These are phyloP conservation scores for Peromyscus aztecus DNA, from an alignment of 2,797 vertebrate species.

Conservation along the genomic window DNA sequence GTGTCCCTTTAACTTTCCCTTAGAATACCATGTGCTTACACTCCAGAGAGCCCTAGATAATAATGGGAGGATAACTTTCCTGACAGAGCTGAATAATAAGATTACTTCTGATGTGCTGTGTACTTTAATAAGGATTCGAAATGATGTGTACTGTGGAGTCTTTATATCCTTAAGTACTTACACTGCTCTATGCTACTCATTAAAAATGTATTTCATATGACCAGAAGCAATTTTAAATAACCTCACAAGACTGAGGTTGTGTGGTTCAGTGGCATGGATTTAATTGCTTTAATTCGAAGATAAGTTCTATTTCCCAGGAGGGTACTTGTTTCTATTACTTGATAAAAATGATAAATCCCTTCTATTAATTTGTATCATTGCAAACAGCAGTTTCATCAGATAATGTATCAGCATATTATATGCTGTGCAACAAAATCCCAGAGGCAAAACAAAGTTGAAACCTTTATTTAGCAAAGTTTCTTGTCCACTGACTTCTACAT, in stretches of 20 bases:
- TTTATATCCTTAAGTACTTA: conserved; percentile 71
- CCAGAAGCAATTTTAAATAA: conserved; percentile 80
- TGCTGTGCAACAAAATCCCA: conserved; percentile 47
- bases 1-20: neutral
- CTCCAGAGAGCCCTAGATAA: neutral
- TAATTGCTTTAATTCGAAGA: conserved; percentile 75
- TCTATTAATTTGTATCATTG: conserved; percentile 79
- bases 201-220: conserved; percentile 79
- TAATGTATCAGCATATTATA: conserved; percentile 63
- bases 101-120: conserved; percentile 38
- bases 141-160: conserved; percentile 64
- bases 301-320: conserved; percentile 58
- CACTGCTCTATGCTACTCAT: conserved; percentile 64
- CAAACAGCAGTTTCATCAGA: conserved; percentile 63
- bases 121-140: conserved; percentile 58
- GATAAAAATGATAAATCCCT: conserved; percentile 69
- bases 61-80: neutral
- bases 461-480: conserved; percentile 63
- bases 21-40: neutral
- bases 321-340: conserved; percentile 69
- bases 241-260: conserved; percentile 65
- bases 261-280: conserved; percentile 62
- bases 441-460: conserved; percentile 65
- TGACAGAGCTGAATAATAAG: neutral
- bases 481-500: conserved; percentile 46